Base-by-base conservation (phyloP, 2,113 vertebrate species). In the Accipiter cooperii region DNA sequence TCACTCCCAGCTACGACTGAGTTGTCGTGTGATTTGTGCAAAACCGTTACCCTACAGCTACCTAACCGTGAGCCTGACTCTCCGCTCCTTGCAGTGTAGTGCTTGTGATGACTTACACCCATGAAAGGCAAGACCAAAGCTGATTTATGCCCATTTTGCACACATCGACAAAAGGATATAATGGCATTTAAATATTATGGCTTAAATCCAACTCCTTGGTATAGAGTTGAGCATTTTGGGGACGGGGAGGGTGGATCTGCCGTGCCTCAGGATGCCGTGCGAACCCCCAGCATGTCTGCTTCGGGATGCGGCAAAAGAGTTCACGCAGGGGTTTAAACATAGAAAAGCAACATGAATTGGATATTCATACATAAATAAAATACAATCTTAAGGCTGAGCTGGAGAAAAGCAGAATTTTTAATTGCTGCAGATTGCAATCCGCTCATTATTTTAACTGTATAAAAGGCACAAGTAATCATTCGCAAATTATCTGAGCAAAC, bases 231-330 rank as follows among this genome's bases (percentile, higher is more conserved):
- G 51, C 34, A 8, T 78, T 78, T 16, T 1, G 47, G 84, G 29
- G 29, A 18, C 0, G 3, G 42, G 42, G 31, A 29, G 24, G 26
- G 18, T 18, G 34, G 22, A 71, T 54, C 47, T 38, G 55, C 44
- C 0, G 2, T 2, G 3, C 31, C 44, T 61, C 7, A 0, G 49
- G 58, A 33, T 74, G 47, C 44, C 4, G 5, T 42, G 44, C 5
- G 1, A 13, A 5, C 31, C 15, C 71, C 42, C 8, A 2, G n/a
- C 9, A 5, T 2, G 3, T 44, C 73, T 12, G 12, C 63, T 29
- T 57, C 0, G 8, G 57, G 46, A 29, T 36, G 55, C 15, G 25
- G 38, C 4, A 1, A 13, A 28, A 40, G 68, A 40, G 33, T 16
- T 46, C 1, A 4, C 10, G 22, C 24, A 22, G 34, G 38, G 58